Evolutionary conservation across 37 sponge, comb jelly and placozoan species (phyloP).

Genomic region (Ephydatia muelleri): DNA sequence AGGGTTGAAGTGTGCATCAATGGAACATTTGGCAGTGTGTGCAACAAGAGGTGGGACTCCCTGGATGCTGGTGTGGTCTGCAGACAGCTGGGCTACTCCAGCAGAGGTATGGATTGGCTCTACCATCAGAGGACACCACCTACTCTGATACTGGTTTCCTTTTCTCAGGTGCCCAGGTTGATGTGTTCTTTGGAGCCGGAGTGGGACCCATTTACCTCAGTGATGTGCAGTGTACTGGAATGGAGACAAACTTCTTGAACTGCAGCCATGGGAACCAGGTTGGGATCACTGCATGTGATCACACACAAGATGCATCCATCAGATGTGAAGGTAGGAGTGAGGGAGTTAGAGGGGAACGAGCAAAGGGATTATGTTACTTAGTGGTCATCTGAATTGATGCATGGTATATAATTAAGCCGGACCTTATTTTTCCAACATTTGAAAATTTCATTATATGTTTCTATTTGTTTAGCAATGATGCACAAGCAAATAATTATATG

Average conservation of each 20-base stretch:
- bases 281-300: conserved; percentile 23
- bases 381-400: too few relatives aligned
- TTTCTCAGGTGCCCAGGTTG: background rate
- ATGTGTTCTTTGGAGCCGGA: background rate
- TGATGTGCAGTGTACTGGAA: conserved; percentile 25
- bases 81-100: background rate
- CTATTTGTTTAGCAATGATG: too few relatives aligned
- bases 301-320: conserved; percentile 43
- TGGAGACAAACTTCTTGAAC: conserved; percentile 15
- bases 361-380: too few relatives aligned
- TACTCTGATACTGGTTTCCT: background rate
- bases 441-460: too few relatives aligned
- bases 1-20: conserved; percentile 19
- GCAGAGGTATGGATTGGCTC: background rate
- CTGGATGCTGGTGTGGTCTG: background rate
- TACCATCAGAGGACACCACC: background rate
- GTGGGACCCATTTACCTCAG: background rate
- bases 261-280: conserved; percentile 8
- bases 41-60: background rate
- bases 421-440: too few relatives aligned
- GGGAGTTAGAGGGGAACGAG: too few relatives aligned
- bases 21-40: background rate
- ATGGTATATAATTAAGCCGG: too few relatives aligned
- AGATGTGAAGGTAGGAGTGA: conserved; percentile 20
- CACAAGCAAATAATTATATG: too few relatives aligned